Percentiles rank a stretch among this genome's conserved stretches.
Evolutionary conservation across 2,888 invertebrate species (phyloP).

Genomic region (Dorcus hopei): DNA sequence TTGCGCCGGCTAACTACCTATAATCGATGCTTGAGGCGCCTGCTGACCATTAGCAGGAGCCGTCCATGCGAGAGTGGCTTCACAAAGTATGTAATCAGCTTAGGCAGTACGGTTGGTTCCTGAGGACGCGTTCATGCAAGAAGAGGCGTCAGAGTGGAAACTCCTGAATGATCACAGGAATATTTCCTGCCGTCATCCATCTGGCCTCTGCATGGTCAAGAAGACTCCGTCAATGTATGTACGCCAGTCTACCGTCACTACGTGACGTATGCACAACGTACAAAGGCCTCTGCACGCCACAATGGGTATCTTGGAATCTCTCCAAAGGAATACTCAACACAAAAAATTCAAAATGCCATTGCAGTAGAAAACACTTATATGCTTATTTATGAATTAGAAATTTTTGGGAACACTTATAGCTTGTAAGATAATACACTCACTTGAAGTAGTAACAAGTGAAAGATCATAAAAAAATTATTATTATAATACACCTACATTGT

Average conservation of each 20-base stretch:
- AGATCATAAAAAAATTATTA: too few species aligned
- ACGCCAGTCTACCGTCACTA: conserved; percentile 5
- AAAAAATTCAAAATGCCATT: too few species aligned
- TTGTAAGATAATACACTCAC: too few species aligned
- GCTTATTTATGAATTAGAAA: too few species aligned
- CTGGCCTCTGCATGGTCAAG: conserved; percentile 23
- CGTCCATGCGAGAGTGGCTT: conserved; percentile 46
- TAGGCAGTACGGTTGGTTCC: conserved; percentile 40
- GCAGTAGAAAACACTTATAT: too few species aligned
- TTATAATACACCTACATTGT: too few species aligned
- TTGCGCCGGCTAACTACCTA: conserved; percentile 11
- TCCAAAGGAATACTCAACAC: too few species aligned
- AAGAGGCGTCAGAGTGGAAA: conserved; percentile 45
- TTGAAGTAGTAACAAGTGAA: too few species aligned
- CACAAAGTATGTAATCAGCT: conserved; percentile 49
- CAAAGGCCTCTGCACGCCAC: too few species aligned
- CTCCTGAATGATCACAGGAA: conserved; percentile 44
- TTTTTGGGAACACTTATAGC: too few species aligned
- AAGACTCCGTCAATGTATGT: conserved; percentile 15
- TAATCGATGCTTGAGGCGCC: conserved; percentile 33
- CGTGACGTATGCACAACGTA: not conserved
- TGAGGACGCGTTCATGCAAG: conserved; percentile 47
- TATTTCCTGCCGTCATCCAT: conserved; percentile 28
- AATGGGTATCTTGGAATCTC: too few species aligned
- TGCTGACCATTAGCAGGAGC: conserved; percentile 28